A percentile compares a stretch with the other conserved stretches of the same genome.
phyloP scores from a whole-genome alignment of 2,113 vertebrate species.

The Leptobrachium leishanense region DNA sequence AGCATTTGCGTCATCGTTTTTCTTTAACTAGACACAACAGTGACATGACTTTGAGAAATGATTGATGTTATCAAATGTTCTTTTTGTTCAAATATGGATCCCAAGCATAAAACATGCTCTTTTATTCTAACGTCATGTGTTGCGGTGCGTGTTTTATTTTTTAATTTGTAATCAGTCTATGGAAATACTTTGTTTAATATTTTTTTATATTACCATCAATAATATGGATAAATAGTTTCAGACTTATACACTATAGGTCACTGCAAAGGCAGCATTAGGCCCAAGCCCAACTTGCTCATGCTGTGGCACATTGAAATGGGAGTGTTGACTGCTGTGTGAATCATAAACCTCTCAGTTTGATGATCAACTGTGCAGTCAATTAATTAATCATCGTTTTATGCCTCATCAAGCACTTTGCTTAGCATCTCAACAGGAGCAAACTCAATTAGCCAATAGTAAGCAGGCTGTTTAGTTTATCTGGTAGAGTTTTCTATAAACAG shows the following conservation, averaged over 20 bases:
- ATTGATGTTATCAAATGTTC: no score
- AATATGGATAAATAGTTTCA: constrained; percentile 49
- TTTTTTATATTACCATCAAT: constrained; percentile 41
- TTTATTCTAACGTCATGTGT: no score
- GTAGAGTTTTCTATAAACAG: constrained; percentile 82
- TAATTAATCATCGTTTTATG: constrained; percentile 99
- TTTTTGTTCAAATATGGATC: no score
- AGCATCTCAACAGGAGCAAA: constrained; percentile 77
- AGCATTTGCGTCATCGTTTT: no score
- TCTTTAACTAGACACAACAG: no score
- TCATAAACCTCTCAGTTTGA: constrained; percentile 94
- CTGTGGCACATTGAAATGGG: constrained; percentile 65
- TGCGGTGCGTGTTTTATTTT: no score
- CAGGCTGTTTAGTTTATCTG: constrained; percentile 91
- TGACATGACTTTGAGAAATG: no score
- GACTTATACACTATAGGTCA: constrained; percentile 75
- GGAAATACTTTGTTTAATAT: constrained; percentile 13
- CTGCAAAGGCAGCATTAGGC: constrained; percentile 78
- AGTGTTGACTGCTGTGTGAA: constrained; percentile 90
- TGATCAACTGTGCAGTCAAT: constrained; percentile 98
- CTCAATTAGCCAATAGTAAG: constrained; percentile 86
- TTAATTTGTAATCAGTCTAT: no score
- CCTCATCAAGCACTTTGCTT: constrained; percentile 96
- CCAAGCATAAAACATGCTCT: no score
- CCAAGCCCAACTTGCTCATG: constrained; percentile 65